Evolutionary conservation across 2,113 vertebrate species (phyloP), one percentile per base, ranked within the genome.

Genomic region (Zapus hudsonius): DNA sequence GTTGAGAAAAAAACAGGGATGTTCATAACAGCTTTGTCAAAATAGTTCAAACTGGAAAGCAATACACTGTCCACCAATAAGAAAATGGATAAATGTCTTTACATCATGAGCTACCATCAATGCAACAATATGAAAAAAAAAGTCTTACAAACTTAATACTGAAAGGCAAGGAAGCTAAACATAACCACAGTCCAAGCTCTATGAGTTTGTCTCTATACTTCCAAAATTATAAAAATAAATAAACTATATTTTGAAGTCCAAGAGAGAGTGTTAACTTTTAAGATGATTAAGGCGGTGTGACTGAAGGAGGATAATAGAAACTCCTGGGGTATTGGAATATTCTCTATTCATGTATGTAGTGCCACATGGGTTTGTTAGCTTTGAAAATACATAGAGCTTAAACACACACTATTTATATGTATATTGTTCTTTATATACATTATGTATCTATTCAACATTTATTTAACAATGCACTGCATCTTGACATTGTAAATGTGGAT

Each of bases 1-100:
- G 67, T 47, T 90, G 69, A 70, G 16, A n/a, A 78, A 63, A 91
- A 79, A 2, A 20, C 57, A 52, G 23, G 47, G 81, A 40, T 94
- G 7, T 36, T 84, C 42, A 55, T 8, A 52, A 47, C 0, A 31
- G 13, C 47, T 92, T 57, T 61, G 63, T 94, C 47, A 73, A 57
- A 93, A 76, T 29, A 52, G 4, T 13, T 33, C 40, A 84, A 64
- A 29, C 13, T 31, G 27, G 31, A 89, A 86, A 82, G 16, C 61
- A 40, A 27, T 20, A 31, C 44, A 29, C 80, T 73, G 27, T 66
- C 12, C 40, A 83, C 64, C 66, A 67, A 19, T 16, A 75, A 80
- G 11, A 74, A 79, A 87, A 92, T n/a, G 8, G 44, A 47, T 69
- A 40, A 44, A n/a, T 61, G 27, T 12, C 11, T 10, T 70, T 47